Evolutionary conservation across 2,113 vertebrate species (phyloP).

Genomic region (Cromileptes altivelis): DNA sequence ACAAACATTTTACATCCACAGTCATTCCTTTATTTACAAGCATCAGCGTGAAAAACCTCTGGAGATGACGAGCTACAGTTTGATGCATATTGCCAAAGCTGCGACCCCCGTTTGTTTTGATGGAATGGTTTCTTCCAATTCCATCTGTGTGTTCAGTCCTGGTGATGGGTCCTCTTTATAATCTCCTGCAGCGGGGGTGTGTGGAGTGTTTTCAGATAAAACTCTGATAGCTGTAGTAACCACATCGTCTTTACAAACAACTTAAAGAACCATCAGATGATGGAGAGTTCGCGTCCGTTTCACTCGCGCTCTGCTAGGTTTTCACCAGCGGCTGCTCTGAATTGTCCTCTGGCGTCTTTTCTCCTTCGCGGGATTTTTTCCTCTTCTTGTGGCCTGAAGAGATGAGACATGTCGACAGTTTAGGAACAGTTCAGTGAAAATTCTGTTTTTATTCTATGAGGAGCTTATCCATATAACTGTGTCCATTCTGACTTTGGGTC

Average conservation of each 20-base stretch:
- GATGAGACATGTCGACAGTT: slow-evolving; percentile 5
- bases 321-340: slow-evolving; percentile 81
- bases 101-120: background rate
- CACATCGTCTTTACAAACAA: slow-evolving; percentile 38
- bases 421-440: background rate
- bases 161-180: background rate
- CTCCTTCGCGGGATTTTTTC: slow-evolving; percentile 86
- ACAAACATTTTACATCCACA: slow-evolving; percentile 54
- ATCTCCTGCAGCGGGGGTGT: background rate
- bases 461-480: too few relatives aligned
- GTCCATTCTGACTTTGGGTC: too few relatives aligned
- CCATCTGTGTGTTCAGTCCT: slow-evolving; percentile 23
- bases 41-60: slow-evolving; percentile 39
- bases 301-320: slow-evolving; percentile 69
- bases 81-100: slow-evolving; percentile 24
- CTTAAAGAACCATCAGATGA: slow-evolving; percentile 35
- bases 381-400: slow-evolving; percentile 91
- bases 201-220: slow-evolving; percentile 66
- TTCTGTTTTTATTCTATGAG: background rate
- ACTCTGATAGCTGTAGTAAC: slow-evolving; percentile 67
- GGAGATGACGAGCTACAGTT: slow-evolving; percentile 21
- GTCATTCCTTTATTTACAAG: slow-evolving; percentile 42
- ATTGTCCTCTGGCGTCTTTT: slow-evolving; percentile 88
- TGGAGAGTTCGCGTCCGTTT: slow-evolving; percentile 4
- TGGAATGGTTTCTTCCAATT: slow-evolving; percentile 31